Evolutionary conservation across 2,113 vertebrate species (phyloP), one percentile per base, ranked within the genome.

Genomic region (Diphyllodes magnificus): DNA sequence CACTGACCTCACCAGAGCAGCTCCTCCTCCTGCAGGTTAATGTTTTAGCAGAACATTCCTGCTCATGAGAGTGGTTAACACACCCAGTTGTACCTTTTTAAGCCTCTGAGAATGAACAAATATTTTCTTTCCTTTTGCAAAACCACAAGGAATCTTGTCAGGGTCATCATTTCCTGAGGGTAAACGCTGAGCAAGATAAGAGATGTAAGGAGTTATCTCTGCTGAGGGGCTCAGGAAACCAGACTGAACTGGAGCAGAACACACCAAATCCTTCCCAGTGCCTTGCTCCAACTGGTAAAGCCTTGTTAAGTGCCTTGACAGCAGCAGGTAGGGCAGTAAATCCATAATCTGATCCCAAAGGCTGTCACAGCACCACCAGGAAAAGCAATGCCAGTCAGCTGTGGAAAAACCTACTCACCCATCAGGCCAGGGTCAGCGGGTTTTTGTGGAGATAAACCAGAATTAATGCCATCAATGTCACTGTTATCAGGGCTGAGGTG

Each of bases 81-180:
- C 13, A 72, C 73, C 54, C 66, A 63, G 13, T 20, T 3, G 7
- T 61, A 77, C 54, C 85, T 90, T 83, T 75, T 33, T 9, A 86
- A 94, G 69, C 68, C 40, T 3, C 6, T 39, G 53, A 92, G 80
- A 94, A 80, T n/a, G 77, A 90, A 45, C 83, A 92, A 96, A 88
- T 96, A 94, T 93, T 95, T 92, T 78, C 78, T 94, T 92, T 96
- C 71, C 40, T 88, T 93, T 83, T 71, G 93, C 92, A 95, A 96
- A 92, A 81, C 77, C 76, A n/a, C 72, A 47, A 83, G 90, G 90
- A 96, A 95, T 94, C 93, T 82, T 65, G 90, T 69, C 76, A 82
- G 76, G 65, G 51, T 94, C 86, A 88, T 53, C 14, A 0, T 57
- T 69, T 57, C 76, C 53, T 21, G 57, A 53, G 40, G 88, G 81